A percentile compares a stretch with the other conserved stretches of the same genome.
Evolutionary conservation across 2,888 invertebrate genomes (phyloP).

Genomic region (Physocephala rufipes): DNA sequence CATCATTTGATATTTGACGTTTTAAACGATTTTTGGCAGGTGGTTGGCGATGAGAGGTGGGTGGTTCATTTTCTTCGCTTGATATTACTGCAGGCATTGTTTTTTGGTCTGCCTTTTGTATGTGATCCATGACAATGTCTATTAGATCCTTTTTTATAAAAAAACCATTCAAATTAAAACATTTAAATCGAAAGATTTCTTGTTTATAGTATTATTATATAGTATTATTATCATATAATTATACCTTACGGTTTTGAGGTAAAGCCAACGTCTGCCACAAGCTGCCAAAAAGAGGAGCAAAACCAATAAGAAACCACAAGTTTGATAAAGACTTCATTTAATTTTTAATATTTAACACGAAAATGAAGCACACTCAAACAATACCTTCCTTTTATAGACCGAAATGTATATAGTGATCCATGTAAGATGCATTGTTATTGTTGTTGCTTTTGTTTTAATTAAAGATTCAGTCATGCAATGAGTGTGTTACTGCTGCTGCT

Average conservation of each 20-base stretch:
- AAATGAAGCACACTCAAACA: too few species aligned
- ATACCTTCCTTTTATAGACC: background rate
- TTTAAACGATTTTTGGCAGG: background rate
- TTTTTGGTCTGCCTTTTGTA: background rate
- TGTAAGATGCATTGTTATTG: background rate
- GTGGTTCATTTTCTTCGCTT: too few species aligned
- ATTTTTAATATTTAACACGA: background rate
- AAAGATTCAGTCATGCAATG: constrained; percentile 1
- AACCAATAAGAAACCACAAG: background rate
- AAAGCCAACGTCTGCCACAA: background rate
- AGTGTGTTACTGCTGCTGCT: background rate
- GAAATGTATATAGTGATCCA: background rate
- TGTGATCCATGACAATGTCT: background rate
- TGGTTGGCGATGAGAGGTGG: too few species aligned
- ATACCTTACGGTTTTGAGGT: constrained; percentile 17
- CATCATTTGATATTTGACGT: constrained; percentile 17
- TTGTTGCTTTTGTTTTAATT: background rate
- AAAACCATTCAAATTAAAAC: background rate
- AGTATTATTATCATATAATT: background rate
- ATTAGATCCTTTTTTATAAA: constrained; percentile 10
- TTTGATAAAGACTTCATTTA: background rate
- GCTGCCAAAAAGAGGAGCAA: background rate
- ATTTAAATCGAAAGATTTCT: background rate
- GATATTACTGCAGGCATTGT: background rate
- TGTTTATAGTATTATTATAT: background rate